Percentiles rank a stretch among this genome's conserved stretches.
phyloP scores from a whole-genome alignment of 2,113 vertebrate genomes.

The Notechis scutatus region DNA sequence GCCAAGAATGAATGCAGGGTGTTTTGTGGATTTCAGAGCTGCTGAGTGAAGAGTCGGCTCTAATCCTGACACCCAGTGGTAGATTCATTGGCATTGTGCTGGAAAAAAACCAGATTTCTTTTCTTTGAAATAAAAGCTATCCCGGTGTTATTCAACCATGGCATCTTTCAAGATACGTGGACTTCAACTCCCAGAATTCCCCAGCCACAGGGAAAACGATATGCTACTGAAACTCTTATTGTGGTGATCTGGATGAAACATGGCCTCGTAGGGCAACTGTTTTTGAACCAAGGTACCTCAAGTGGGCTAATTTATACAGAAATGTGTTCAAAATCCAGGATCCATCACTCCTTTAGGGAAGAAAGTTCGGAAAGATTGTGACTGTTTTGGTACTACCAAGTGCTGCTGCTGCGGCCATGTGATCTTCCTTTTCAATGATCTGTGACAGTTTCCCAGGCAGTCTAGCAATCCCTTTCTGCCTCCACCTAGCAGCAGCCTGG shows the following conservation, averaged over 20 bases:
- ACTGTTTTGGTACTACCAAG: not conserved
- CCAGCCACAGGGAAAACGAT: not conserved
- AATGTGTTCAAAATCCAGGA: not conserved
- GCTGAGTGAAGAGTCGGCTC: not conserved
- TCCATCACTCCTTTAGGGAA: not conserved
- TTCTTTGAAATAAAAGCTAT: conserved; percentile 42
- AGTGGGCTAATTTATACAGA: not conserved
- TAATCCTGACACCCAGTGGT: not conserved
- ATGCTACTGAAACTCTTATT: not conserved
- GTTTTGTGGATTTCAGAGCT: not conserved
- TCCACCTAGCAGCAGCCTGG: not conserved
- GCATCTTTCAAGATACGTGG: not conserved
- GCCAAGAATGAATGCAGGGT: not conserved
- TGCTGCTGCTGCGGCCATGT: not conserved
- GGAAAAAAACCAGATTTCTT: conserved; percentile 12
- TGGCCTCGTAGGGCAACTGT: not conserved
- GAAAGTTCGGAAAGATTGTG: not conserved
- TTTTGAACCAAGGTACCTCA: not conserved
- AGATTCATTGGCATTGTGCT: not conserved
- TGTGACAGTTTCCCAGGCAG: not conserved
- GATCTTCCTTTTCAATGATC: not conserved
- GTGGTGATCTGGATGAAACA: not conserved
- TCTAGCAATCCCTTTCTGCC: not conserved
- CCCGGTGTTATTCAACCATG: not conserved
- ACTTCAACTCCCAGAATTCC: not conserved